phyloP scores from a whole-genome alignment of 2,888 invertebrate species.

The Microplitis deprimator region DNA sequence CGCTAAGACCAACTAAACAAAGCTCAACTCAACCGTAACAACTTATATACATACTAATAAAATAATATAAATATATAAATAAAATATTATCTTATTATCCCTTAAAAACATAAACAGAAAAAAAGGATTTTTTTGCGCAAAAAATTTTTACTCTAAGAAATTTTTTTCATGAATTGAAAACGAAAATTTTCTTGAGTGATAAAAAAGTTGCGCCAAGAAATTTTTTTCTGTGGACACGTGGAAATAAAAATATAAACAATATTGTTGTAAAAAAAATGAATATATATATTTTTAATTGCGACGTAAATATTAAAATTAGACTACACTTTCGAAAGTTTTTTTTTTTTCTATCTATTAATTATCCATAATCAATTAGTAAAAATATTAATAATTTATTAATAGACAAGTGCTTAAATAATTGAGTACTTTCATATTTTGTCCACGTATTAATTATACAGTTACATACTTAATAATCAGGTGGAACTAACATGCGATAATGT shows the following conservation, averaged over 20 bases:
- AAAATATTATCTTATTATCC: neutral
- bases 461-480: constrained; percentile 1
- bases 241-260: no score
- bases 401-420: neutral
- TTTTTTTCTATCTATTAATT: neutral
- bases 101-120: no score
- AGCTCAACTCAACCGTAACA: constrained; percentile 39
- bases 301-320: no score
- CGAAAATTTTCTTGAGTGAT: no score
- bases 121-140: no score
- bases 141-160: no score
- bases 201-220: no score
- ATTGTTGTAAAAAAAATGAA: no score
- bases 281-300: no score
- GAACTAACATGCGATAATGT: neutral
- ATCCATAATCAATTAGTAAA: no score
- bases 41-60: neutral
- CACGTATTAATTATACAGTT: neutral
- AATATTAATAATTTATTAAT: neutral
- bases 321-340: neutral
- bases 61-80: neutral
- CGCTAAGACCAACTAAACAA: constrained; percentile 47
- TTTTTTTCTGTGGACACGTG: no score
- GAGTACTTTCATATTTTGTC: neutral
- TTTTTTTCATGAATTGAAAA: no score